These are phyloP conservation scores for Sapayoa aenigma DNA, from an alignment of 2,113 vertebrate species.

Conservation along the genomic window DNA sequence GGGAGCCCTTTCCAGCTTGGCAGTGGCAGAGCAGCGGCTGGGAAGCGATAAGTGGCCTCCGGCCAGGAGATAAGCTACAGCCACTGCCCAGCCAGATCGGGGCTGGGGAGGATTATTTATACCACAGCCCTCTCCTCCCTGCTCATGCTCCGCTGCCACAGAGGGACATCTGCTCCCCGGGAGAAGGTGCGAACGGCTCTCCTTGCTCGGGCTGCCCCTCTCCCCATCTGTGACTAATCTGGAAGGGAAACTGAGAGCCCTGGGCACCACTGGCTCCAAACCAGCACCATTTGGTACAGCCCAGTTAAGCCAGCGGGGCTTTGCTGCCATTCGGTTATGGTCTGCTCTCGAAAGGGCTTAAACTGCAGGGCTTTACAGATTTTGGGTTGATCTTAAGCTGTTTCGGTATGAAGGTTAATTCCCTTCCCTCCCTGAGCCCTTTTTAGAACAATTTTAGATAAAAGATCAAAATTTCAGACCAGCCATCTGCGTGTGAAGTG, in stretches of 20 bases:
- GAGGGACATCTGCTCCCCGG: neutral
- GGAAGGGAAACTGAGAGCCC: neutral
- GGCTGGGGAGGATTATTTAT: conserved; percentile 10
- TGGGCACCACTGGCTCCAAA: fast-evolving
- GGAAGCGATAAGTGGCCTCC: neutral
- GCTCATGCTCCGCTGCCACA: neutral
- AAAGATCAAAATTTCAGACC: neutral
- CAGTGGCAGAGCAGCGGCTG: neutral
- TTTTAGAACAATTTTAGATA: neutral
- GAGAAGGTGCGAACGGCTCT: conserved; percentile 1
- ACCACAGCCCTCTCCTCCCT: neutral
- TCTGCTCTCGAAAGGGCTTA: neutral
- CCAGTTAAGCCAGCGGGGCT: fast-evolving
- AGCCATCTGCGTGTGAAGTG: neutral
- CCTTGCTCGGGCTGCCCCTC: neutral
- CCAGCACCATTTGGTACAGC: neutral
- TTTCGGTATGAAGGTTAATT: conserved; percentile 14
- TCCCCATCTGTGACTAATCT: neutral
- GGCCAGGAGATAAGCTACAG: conserved; percentile 42
- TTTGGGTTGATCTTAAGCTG: conserved; percentile 6
- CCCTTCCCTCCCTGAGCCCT: neutral
- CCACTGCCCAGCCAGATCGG: neutral
- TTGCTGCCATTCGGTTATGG: neutral
- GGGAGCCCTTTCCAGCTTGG: neutral
- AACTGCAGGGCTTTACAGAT: conserved; percentile 17